Conservation (phyloP, 2,888 invertebrate species). For the Subacronicta megacephala region DNA sequence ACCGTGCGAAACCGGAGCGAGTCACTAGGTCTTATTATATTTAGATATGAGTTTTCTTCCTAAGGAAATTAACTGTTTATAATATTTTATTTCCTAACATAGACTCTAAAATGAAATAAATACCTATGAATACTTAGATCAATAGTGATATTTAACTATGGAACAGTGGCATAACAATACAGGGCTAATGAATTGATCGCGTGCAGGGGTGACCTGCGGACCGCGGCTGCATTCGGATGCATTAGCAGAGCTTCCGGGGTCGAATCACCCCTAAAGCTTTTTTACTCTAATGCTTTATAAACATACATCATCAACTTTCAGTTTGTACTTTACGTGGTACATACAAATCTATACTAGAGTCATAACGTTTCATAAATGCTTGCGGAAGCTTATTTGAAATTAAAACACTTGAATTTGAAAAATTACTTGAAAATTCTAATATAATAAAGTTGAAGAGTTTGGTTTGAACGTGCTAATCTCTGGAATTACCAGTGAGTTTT, state of each 20-base stretch:
- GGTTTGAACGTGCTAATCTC: no score
- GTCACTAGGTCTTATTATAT: no score
- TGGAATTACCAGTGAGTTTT: no score
- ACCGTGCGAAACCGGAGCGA: no score
- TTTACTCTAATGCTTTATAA: constrained; percentile 55
- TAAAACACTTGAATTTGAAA: no score
- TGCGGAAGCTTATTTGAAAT: no score
- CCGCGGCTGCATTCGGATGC: constrained; percentile 87
- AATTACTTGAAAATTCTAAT: no score
- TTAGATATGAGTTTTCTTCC: no score
- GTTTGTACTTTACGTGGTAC: not conserved
- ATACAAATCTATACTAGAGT: not conserved
- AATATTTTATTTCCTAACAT: no score
- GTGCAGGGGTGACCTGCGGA: constrained; percentile 69
- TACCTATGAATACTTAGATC: constrained; percentile 43
- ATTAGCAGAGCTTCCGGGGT: constrained; percentile 87
- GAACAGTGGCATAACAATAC: constrained; percentile 72
- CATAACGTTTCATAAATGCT: no score
- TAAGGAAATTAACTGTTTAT: no score
- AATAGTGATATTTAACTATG: constrained; percentile 49
- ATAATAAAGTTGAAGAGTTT: no score
- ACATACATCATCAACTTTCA: constrained; percentile 16
- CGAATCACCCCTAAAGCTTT: constrained; percentile 57
- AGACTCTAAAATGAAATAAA: constrained; percentile 6
- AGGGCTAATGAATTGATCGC: constrained; percentile 86